A percentile compares a stretch with the other conserved stretches of the same genome.
Conservation (phyloP, 30 jellyfish, hydroid and myxozoan genomes). For the Aurelia aurita region DNA sequence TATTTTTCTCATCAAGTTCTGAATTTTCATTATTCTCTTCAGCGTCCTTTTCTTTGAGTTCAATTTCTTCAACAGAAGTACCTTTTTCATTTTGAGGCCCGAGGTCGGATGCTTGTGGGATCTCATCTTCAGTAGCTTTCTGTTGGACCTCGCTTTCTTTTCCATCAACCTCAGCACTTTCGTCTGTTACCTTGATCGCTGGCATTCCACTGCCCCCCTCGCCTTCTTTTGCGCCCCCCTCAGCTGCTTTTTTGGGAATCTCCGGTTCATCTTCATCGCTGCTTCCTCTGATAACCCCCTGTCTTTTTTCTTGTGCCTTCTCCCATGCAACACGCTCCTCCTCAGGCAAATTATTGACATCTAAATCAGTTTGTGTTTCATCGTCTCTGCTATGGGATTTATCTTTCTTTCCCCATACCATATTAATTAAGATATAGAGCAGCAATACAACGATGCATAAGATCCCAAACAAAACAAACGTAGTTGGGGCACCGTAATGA, state of each 20-base stretch:
- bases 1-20: not conserved
- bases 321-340: constrained; percentile 74
- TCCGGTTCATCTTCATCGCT: constrained; percentile 23
- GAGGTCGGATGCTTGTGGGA: constrained; percentile 34
- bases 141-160: not conserved
- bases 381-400: constrained; percentile 86
- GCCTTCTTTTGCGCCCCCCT: not conserved
- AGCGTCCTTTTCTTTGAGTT: constrained; percentile 6
- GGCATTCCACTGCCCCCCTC: constrained; percentile 1
- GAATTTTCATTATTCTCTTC: not conserved
- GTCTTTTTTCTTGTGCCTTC: constrained; percentile 54
- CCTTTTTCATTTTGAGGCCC: constrained; percentile 20
- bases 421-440: constrained; percentile 84
- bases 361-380: constrained; percentile 94
- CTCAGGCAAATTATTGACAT: constrained; percentile 65
- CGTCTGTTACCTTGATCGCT: not conserved
- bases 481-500: constrained; percentile 98
- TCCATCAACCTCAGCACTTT: not conserved
- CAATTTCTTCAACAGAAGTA: constrained; percentile 31
- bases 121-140: constrained; percentile 6
- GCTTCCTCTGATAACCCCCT: constrained; percentile 27
- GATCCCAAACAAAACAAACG: constrained; percentile 95
- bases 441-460: constrained; percentile 93
- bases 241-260: not conserved
- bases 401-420: constrained; percentile 96